phyloP scores from a whole-genome alignment of 2,888 invertebrate genomes.

The Mythimna albipuncta region DNA sequence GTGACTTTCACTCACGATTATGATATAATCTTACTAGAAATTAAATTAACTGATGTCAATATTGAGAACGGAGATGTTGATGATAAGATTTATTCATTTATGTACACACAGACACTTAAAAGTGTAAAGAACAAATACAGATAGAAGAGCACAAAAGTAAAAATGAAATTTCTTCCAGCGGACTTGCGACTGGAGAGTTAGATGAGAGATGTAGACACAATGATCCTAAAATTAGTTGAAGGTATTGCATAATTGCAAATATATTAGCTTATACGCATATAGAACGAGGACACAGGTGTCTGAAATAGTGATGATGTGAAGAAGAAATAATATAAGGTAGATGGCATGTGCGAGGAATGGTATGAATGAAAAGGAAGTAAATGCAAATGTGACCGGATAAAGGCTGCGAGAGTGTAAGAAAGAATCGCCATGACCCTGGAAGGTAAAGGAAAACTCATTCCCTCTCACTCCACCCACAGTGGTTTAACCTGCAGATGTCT shows the following conservation, averaged over 20 bases:
- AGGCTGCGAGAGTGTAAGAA: too few species aligned
- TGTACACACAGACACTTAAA: too few species aligned
- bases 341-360: background rate
- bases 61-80: background rate
- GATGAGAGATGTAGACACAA: too few species aligned
- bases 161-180: too few species aligned
- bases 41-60: background rate
- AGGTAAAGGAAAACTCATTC: too few species aligned
- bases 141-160: too few species aligned
- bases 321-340: background rate
- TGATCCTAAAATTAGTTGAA: background rate
- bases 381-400: background rate
- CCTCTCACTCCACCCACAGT: too few species aligned
- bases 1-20: slow-evolving; percentile 17
- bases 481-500: too few species aligned
- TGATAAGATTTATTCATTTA: too few species aligned
- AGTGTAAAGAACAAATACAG: too few species aligned
- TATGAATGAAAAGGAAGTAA: background rate
- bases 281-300: background rate
- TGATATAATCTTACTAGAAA: background rate
- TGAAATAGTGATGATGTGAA: background rate
- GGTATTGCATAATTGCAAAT: background rate
- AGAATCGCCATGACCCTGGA: too few species aligned
- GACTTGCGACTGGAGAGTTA: too few species aligned
- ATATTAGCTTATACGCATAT: background rate